Evolutionary conservation across 2,113 vertebrate species (phyloP).

Genomic region (Archilochus colubris): DNA sequence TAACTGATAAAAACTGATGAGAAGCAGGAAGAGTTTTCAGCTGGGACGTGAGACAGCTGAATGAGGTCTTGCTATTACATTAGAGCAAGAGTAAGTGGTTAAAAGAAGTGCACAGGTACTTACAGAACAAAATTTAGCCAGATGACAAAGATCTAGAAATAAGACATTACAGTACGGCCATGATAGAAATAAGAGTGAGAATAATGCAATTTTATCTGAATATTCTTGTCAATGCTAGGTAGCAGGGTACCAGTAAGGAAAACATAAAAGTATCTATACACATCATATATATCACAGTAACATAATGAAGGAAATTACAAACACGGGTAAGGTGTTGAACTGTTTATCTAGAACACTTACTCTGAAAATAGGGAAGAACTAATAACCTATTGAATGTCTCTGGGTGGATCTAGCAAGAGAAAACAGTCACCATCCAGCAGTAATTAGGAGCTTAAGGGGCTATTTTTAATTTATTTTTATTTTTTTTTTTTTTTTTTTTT

Average conservation of each 20-base stretch:
- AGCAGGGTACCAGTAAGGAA: not conserved
- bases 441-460: accelerated
- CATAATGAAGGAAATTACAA: not conserved
- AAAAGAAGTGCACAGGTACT: not conserved
- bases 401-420: not conserved
- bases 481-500: not conserved
- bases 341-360: not conserved
- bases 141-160: not conserved
- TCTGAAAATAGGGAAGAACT: not conserved
- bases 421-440: not conserved
- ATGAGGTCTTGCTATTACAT: not conserved
- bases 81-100: not conserved
- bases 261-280: not conserved
- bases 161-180: not conserved
- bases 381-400: not conserved
- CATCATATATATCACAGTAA: not conserved
- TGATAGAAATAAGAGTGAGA: not conserved
- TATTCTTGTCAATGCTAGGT: not conserved
- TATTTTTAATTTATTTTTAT: too few species aligned
- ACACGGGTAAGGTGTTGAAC: not conserved
- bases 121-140: not conserved
- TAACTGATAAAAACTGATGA: not conserved
- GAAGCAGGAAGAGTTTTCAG: not conserved
- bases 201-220: not conserved
- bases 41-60: not conserved